phyloP scores from a whole-genome alignment of 2,113 vertebrate genomes.

The Chitala chitala region DNA sequence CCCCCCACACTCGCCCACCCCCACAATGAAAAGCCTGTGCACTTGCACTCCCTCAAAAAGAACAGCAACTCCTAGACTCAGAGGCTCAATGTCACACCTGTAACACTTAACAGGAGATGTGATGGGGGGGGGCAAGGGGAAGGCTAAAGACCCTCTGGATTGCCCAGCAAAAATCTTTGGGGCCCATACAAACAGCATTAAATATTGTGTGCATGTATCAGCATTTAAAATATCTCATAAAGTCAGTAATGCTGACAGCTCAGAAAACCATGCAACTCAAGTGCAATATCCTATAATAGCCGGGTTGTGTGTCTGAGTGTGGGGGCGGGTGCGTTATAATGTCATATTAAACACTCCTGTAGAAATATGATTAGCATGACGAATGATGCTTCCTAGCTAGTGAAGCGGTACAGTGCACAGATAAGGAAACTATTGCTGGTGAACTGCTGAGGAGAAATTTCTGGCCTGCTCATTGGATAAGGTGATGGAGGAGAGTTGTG shows the following conservation, averaged over 20 bases:
- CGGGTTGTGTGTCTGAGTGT: no score
- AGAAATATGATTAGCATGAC: constrained; percentile 7
- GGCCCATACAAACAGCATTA: not conserved
- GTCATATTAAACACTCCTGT: not conserved
- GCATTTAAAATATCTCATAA: constrained; percentile 1
- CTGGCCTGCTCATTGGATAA: no score
- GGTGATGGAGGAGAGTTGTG: not conserved
- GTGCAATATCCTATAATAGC: not conserved
- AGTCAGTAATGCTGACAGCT: constrained; percentile 1
- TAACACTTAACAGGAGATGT: not conserved
- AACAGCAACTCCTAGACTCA: not conserved
- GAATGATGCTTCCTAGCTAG: not conserved
- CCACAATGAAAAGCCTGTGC: not conserved
- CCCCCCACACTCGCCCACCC: not conserved
- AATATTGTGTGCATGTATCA: not conserved
- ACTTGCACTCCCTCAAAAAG: constrained; percentile 1
- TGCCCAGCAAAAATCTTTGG: not conserved
- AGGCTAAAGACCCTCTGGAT: not conserved
- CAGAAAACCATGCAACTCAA: not conserved
- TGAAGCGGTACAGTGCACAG: not conserved
- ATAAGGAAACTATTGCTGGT: not conserved
- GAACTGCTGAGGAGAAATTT: not conserved
- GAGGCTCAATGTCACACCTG: not conserved
- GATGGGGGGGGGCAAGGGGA: not conserved
- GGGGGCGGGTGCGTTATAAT: not conserved